phyloP scores from a whole-genome alignment of 37 sponge, comb jelly and placozoan genomes.

The Lycopodina hypogea region DNA sequence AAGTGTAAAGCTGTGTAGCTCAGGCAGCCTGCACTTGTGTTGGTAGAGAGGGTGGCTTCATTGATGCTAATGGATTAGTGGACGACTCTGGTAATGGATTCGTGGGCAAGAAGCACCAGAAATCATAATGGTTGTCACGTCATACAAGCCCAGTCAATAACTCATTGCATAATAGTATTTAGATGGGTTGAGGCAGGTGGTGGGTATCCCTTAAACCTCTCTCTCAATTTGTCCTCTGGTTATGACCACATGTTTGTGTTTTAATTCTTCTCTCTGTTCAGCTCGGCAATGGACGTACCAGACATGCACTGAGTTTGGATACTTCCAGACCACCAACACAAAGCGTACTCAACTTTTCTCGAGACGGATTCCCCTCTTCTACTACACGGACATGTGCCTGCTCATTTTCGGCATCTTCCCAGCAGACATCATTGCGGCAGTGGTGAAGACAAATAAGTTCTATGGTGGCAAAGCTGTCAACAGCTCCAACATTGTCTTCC shows the following conservation, averaged over 20 bases:
- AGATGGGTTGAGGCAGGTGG: too few species aligned
- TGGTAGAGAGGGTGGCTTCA: too few species aligned
- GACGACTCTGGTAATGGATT: too few species aligned
- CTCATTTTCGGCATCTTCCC: constrained; percentile 54
- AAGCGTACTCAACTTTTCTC: constrained; percentile 62
- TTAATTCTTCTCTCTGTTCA: background rate
- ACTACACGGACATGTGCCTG: constrained; percentile 46
- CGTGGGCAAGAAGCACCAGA: too few species aligned
- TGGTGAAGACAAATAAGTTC: constrained; percentile 59
- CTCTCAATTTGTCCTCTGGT: too few species aligned
- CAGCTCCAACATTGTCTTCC: constrained; percentile 79
- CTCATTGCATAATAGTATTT: too few species aligned
- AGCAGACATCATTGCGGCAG: background rate
- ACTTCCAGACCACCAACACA: constrained; percentile 83
- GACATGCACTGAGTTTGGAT: constrained; percentile 89
- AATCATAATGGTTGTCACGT: too few species aligned
- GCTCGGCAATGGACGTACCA: constrained; percentile 86
- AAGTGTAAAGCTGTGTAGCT: background rate
- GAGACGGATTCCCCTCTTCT: constrained; percentile 42
- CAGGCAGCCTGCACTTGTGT: background rate
- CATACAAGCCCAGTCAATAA: too few species aligned
- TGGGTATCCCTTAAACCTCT: too few species aligned
- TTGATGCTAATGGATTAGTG: too few species aligned
- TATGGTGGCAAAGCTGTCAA: constrained; percentile 63
- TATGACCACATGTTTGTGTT: background rate